Base-by-base conservation (phyloP, 1,140 invertebrate species). In the Rhopalosiphum maidis region DNA sequence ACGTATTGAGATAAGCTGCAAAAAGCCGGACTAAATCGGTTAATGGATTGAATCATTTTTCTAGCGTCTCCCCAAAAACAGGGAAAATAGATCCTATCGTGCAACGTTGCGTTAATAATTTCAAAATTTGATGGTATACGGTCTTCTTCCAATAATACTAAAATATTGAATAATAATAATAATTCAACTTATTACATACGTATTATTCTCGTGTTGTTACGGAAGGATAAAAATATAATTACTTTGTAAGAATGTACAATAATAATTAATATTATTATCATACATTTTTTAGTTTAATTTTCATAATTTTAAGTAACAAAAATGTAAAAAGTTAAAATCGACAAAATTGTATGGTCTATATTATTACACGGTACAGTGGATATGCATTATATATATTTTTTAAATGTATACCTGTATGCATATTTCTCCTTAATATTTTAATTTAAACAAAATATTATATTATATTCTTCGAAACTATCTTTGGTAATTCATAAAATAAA, bases 31-130 rank as follows among this genome's bases (percentile, higher is more conserved):
- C 90, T 91, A 91, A 91, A 91, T 83, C 90, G 60, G 60, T 91
- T 91, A 91, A 91, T 91, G 90, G 90, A 91, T 91, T 51, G 90
- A 91, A 46, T 91, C 90, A 83, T 91, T 91, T 91, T 91, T 91
- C 90, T 82, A 91, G 90, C 68, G 68, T 91, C 90, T 82, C 23
- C 9, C 89, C 43, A 51, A 51, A 77, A 37, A 35, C 43, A 35
- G 90, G 21, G n/a, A 35, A 82, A 91, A 83, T 91, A 82, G 60
- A 77, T 91, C n/a, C 7, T 91, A 91, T 91, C 60, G 11, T 35
- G 51, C 4, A 68, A 41, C 60, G 18, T 23, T 25, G 7, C 90
- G 23, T 43, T 91, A 51, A 22, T 82, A 48, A 91, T 91, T 77
- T 82, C 46, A 35, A 91, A 91, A 60, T 82, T 25, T 15, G 21